Base-by-base conservation (phyloP, 2,113 vertebrate genomes). In the Eretmochelys imbricata region DNA sequence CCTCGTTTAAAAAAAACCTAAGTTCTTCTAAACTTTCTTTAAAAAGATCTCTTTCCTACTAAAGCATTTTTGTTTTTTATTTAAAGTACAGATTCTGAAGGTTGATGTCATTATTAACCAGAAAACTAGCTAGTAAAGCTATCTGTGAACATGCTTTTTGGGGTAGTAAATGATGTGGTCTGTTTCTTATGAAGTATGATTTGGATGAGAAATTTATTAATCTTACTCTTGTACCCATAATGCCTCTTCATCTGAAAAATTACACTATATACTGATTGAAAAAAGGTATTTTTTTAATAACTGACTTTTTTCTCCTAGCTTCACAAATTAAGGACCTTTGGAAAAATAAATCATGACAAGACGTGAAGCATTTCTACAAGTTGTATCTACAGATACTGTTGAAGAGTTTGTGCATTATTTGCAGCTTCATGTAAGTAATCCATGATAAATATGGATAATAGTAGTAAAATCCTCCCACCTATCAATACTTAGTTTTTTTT, bases 391-490 rank as follows among this genome's bases (percentile, higher is more conserved):
- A 81, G 98, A 99, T 27, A 98, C 98, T 48, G 90, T 98, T 80
- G 98, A 98, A 81, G 98, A 99, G 3, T 99, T 99, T 94, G 96
- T 99, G 84, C 94, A 49, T 42, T 99, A 99, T 53, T 97, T 99
- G 83, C 97, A 95, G 55, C 98, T 96, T 79, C 97, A 99, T 82
- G 99, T 99, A 98, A 99, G 99, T 99, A 91, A 93, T 14, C 20
- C n/a, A 11, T 5, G 11, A 49, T 27, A 3, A 3, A 1, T 0
- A 0, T 48, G 3, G 1, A 1, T 49, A 10, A 25, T 27, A 59
- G 12, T 57, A 29, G 38, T 50, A 35, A 50, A n/a, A 72, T 72
- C 17, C 35, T 72, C 6, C 19, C n/a, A 5, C 24, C 12, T 9
- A 82, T 25, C 48, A 82, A n/a, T 82, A 24, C 17, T 53, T 53